Evolutionary conservation across 2,797 vertebrate genomes (phyloP), one percentile per base, ranked within the genome.

Genomic region (Peromyscus melanophrys): DNA sequence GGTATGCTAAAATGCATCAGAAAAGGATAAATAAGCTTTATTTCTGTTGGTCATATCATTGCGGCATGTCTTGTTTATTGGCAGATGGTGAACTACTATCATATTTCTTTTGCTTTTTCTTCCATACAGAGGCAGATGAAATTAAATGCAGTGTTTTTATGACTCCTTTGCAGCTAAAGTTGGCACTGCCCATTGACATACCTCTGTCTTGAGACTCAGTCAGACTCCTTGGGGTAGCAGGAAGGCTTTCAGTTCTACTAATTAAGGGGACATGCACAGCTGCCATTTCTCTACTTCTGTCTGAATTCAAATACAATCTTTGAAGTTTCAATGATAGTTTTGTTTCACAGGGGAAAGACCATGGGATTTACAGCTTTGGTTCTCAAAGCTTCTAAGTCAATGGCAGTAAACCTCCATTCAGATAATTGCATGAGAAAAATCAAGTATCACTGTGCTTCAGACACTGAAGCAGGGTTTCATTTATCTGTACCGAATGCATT

Each of bases 401-500:
- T 49, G 46, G 5, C n/a, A 78, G 4, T 76, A 92, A 78, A 31
- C 3, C 37, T 25, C n/a, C 27, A 6, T 21, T 43, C 23, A 59
- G 40, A 65, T 75, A 59, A 89, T 69, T 89, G 55, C 13, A 37
- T 19, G 52, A 80, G 65, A 46, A 84, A 52, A n/a, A n/a, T 0
- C 0, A 67, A 69, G 25, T 81, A 83, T 77, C 4, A 17, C 0
- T 61, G 94, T 71, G 4, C 83, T 73, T 76, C 55, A 84, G 37
- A 71, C 6, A 13, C 17, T 69, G 67, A 91, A 67, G 52, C 27
- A 81, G 23, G 25, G 31, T 89, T 81, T 83, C 76, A 90, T 14
- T 92, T 88, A 91, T 52, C 29, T 96, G 65, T 16, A 92, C 49
- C 8, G n/a, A 69, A 80, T 52, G 31, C 13, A 57, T 88, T 94